Base-by-base conservation (phyloP, 2,113 vertebrate genomes). In the Gallinago jamesoni region DNA sequence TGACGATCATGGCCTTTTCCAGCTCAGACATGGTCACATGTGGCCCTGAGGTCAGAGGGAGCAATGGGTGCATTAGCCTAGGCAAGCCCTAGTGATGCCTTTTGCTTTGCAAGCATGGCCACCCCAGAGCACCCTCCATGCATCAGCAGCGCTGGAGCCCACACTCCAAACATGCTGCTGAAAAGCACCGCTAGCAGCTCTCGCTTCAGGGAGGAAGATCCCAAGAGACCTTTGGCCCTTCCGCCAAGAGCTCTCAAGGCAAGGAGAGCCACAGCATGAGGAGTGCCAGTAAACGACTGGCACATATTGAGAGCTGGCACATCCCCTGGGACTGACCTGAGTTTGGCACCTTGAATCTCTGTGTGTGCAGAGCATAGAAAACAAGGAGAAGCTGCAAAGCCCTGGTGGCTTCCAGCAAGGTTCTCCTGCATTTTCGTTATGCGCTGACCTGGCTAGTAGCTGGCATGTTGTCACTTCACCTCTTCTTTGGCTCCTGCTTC, bases 1-100 rank as follows among this genome's bases (percentile, higher is more conserved):
- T 98, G 93, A 98, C 92, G 2, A 98, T 97, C 98, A 99, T 92
- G 15, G 98, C 98, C 81, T 97, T 99, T 97, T 99, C 99, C 95
- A 99, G 97, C 89, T 99, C 98, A 9, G 98, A 98, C 99, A 99
- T 98, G 84, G 74, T 91, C 3, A 16, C 28, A 8, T 0, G 10
- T 20, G 27, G 75, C 56, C 75, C 89, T 94, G 83, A 45, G 75
- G 41, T 43, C 52, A 67, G 70, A 82, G 47, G 35, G n/a, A 64
- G 39, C 0, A 1, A 31, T n/a, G 39, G 6, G 12, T 72, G 5
- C 0, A 0, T 67, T 67, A 82, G 35, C 25, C 59, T 50, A 73
- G 48, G 16, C 20, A 18, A 55, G 28, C 14, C 64, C n/a, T 35
- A 52, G 43, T 0, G 1, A 28, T 47, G 43, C 24, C 37, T n/a